Conservation (phyloP, 2,797 vertebrate species). For the Rhinella marina region DNA sequence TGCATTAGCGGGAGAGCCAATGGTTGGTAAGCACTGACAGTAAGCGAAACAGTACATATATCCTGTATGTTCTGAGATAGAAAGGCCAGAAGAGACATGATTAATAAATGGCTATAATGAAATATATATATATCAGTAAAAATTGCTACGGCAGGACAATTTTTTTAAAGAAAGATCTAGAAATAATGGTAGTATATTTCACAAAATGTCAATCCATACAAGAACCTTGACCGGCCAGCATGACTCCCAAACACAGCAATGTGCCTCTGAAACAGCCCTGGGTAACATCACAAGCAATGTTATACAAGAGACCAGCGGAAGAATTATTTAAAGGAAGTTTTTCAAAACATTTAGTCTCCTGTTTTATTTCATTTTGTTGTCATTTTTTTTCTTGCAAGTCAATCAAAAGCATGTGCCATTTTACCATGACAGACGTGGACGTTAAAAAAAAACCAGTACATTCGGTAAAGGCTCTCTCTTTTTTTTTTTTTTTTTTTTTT, state of each 20-base stretch:
- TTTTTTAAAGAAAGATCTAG: not conserved
- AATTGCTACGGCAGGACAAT: not conserved
- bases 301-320: conserved; percentile 74
- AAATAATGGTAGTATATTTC: not conserved
- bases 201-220: not conserved
- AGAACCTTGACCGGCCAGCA: not conserved
- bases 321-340: conserved; percentile 81
- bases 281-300: conserved; percentile 72
- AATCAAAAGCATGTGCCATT: conserved; percentile 76
- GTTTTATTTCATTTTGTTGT: conserved; percentile 83
- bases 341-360: conserved; percentile 83
- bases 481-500: not conserved
- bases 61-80: not conserved
- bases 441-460: too few species aligned
- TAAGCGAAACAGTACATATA: not conserved
- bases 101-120: too few species aligned
- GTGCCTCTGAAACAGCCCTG: conserved; percentile 69
- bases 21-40: not conserved
- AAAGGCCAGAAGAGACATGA: not conserved
- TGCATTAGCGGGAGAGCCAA: not conserved
- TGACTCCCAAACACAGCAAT: conserved; percentile 49
- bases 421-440: not conserved
- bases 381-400: conserved; percentile 71
- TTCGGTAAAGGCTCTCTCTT: not conserved
- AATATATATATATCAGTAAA: not conserved